Conservation (phyloP, 2,888 invertebrate species). For the Belgica antarctica region DNA sequence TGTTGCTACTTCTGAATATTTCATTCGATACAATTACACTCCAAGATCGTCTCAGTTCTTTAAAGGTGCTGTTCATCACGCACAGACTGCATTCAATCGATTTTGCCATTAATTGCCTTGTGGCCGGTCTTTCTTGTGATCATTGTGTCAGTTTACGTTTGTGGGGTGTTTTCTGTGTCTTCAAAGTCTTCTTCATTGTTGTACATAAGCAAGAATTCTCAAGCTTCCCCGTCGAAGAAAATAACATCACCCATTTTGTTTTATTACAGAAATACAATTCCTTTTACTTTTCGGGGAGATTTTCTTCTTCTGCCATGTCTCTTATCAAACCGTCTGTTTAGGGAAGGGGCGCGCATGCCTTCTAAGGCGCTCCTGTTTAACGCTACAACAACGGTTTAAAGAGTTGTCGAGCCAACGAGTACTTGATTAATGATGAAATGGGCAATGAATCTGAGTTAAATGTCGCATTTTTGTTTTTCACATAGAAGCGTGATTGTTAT, state of each 20-base stretch:
- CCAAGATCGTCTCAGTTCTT: neutral
- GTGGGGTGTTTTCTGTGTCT: too few relatives aligned
- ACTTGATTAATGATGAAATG: conserved; percentile 40
- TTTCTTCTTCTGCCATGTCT: conserved; percentile 25
- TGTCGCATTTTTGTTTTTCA: conserved; percentile 36
- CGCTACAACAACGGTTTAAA: neutral
- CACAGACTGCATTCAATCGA: too few relatives aligned
- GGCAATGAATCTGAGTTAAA: conserved; percentile 40
- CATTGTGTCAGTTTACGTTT: too few relatives aligned
- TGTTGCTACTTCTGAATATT: neutral
- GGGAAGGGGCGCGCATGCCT: conserved; percentile 31
- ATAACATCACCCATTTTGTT: conserved; percentile 32
- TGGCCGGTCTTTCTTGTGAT: neutral
- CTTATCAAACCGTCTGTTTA: conserved; percentile 16
- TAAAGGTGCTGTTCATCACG: too few relatives aligned
- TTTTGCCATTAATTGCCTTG: too few relatives aligned
- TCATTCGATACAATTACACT: conserved; percentile 9
- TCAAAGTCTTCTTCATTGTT: conserved; percentile 5
- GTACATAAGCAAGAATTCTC: conserved; percentile 7
- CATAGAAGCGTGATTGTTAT: conserved; percentile 38
- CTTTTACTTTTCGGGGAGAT: conserved; percentile 20
- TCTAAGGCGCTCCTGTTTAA: neutral
- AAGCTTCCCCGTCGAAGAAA: conserved; percentile 7
- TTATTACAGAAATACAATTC: conserved; percentile 23
- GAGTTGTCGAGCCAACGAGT: conserved; percentile 23